phyloP scores from a whole-genome alignment of 2,888 invertebrate species.

The Acanthoscelides obtectus region DNA sequence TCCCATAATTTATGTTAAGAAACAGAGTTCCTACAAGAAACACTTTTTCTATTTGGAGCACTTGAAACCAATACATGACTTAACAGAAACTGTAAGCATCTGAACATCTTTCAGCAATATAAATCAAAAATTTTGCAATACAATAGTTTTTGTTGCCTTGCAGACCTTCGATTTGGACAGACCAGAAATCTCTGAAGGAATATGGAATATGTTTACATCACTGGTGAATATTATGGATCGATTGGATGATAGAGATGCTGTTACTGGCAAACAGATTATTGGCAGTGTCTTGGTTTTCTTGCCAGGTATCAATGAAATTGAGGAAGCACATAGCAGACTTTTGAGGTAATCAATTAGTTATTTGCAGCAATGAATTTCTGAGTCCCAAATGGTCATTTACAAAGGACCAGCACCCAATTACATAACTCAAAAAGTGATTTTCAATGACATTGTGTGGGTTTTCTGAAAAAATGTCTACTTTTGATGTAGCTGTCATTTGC shows the following conservation, averaged over 20 bases:
- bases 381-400: no score
- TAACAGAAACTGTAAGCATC: background rate
- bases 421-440: no score
- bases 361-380: background rate
- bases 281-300: conserved; percentile 82
- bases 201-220: conserved; percentile 45
- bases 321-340: conserved; percentile 56
- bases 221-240: conserved; percentile 61
- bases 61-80: background rate
- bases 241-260: conserved; percentile 50
- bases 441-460: no score
- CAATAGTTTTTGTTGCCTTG: background rate
- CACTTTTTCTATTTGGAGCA: conserved; percentile 60
- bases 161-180: conserved; percentile 52
- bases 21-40: conserved; percentile 53
- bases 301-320: conserved; percentile 84
- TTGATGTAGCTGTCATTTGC: no score
- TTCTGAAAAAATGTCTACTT: no score
- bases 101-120: background rate
- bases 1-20: conserved; percentile 55
- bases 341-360: background rate
- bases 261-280: conserved; percentile 25
- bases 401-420: no score
- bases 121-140: no score
- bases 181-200: conserved; percentile 38